Evolutionary conservation across 2,888 invertebrate genomes (phyloP), one percentile per base, ranked within the genome.

Genomic region (Oscheius myriophilus): DNA sequence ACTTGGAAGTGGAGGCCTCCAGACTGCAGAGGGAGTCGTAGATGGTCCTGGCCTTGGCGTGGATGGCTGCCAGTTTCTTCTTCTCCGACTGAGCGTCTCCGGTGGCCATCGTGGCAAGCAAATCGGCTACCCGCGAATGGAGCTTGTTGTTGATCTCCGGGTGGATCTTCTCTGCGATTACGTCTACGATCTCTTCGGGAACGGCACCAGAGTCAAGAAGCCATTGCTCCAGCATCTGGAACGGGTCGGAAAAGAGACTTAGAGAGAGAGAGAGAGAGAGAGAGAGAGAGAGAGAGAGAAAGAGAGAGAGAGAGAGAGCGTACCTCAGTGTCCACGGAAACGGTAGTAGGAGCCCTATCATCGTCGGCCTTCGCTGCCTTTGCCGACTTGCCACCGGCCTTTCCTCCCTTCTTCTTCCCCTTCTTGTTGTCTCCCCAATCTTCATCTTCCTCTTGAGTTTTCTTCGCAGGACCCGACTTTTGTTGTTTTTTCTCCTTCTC

Each of bases 371-470:
- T 18, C 49, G 39, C 62, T 2, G 62, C 53, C 62, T 75, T 75
- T 23, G 64, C 69, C 0, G 51, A 55, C 57, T 72, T 72, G 33
- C 64, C 75, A 14, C 64, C 75, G 62, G 39, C 61, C 21, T 54
- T 52, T 33, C 73, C 73, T 16, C 69, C 69, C 42, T 70, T 72
- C 57, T 78, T 79, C 55, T 80, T 81, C 52, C 76, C 76, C 62
- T 80, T 80, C 59, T 83, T 83, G 23, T 69, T 73, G 21, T 79
- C 76, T 26, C 68, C 71, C 79, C 76, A 76, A n/a, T 76, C 73
- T 16, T 78, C 76, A 21, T 57, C 66, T 53, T 73, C 59, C 14
- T 67, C 79, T 9, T 69, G 72, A 11, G 58, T 66, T 18, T 70
- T 69, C 45, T 73, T 73, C 14, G 67, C 45, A 49, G 42, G 21